A percentile compares a stretch with the other conserved stretches of the same genome.
Conservation (phyloP, 2,888 invertebrate species). For the Drosophila meridionalis region DNA sequence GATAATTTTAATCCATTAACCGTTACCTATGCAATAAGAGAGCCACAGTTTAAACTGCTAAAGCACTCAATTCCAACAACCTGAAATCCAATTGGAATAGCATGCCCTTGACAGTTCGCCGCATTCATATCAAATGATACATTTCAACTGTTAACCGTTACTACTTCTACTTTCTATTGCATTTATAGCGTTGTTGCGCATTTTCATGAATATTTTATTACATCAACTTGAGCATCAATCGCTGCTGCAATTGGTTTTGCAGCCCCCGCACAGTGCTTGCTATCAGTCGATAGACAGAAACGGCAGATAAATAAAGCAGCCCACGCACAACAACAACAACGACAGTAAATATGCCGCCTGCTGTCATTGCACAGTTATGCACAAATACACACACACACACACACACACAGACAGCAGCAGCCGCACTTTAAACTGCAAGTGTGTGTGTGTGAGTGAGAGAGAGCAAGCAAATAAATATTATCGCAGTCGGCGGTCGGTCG, state of each 20-base stretch:
- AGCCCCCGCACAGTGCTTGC: slow-evolving; percentile 28
- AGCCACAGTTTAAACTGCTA: neutral
- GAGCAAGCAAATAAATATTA: slow-evolving; percentile 65
- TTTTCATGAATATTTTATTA: slow-evolving; percentile 57
- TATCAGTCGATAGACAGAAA: slow-evolving; percentile 48
- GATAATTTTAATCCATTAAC: neutral
- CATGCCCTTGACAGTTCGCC: slow-evolving; percentile 23
- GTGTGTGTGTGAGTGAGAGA: slow-evolving; percentile 26
- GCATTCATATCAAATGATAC: neutral
- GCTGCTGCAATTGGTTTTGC: slow-evolving; percentile 42
- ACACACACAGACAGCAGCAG: slow-evolving; percentile 4
- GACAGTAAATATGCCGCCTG: slow-evolving; percentile 30
- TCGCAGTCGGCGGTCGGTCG: slow-evolving; percentile 66
- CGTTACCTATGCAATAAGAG: neutral
- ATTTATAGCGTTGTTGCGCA: slow-evolving; percentile 13
- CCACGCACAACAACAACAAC: slow-evolving; percentile 53
- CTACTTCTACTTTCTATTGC: slow-evolving; percentile 22
- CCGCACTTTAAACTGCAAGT: slow-evolving; percentile 20
- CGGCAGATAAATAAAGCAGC: slow-evolving; percentile 57
- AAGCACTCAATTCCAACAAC: neutral
- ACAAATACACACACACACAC: slow-evolving; percentile 16
- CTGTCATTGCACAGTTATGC: slow-evolving; percentile 55
- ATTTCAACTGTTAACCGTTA: slow-evolving; percentile 5
- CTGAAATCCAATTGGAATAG: neutral
- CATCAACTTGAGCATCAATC: slow-evolving; percentile 49